These are phyloP conservation scores for Staurois parvus DNA, from an alignment of 2,797 vertebrate genomes.

Conservation along the genomic window DNA sequence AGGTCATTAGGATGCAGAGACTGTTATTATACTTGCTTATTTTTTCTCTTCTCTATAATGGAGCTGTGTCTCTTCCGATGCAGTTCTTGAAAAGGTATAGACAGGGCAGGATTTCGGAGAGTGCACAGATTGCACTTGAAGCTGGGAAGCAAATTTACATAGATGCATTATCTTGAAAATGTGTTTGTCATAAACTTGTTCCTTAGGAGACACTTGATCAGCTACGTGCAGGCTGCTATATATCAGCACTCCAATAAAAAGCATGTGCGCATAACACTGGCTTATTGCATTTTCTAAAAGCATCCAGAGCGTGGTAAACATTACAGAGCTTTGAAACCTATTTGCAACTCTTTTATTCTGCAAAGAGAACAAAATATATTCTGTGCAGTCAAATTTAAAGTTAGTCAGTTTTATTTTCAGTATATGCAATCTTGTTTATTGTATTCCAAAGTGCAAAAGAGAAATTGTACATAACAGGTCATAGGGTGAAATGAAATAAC, in stretches of 20 bases:
- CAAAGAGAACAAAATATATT: not conserved
- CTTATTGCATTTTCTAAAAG: slow-evolving; percentile 23
- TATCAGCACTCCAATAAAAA: slow-evolving; percentile 22
- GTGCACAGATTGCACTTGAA: slow-evolving; percentile 37
- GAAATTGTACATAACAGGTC: not conserved
- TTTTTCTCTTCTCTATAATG: slow-evolving; percentile 30
- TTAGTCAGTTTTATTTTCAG: not conserved
- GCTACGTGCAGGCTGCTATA: not conserved
- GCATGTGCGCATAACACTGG: slow-evolving; percentile 20
- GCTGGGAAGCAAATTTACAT: slow-evolving; percentile 35
- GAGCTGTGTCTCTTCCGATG: slow-evolving; percentile 23
- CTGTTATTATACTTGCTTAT: slow-evolving; percentile 48
- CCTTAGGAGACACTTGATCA: not conserved
- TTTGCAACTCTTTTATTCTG: not conserved
- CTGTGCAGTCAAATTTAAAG: slow-evolving; percentile 1
- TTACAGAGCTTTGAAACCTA: slow-evolving; percentile 6
- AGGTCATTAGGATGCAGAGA: slow-evolving; percentile 59
- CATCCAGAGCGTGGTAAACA: not conserved
- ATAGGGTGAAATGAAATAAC: not conserved
- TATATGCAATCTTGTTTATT: not conserved
- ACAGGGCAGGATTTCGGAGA: slow-evolving; percentile 21
- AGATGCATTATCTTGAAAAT: slow-evolving; percentile 47
- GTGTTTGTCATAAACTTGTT: slow-evolving; percentile 45
- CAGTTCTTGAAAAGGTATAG: slow-evolving; percentile 41
- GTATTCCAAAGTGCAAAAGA: not conserved